A percentile compares a stretch with the other conserved stretches of the same genome.
These are phyloP conservation scores for Petrocephalus microphthalmus DNA, from an alignment of 2,113 vertebrate genomes.

Conservation along the genomic window DNA sequence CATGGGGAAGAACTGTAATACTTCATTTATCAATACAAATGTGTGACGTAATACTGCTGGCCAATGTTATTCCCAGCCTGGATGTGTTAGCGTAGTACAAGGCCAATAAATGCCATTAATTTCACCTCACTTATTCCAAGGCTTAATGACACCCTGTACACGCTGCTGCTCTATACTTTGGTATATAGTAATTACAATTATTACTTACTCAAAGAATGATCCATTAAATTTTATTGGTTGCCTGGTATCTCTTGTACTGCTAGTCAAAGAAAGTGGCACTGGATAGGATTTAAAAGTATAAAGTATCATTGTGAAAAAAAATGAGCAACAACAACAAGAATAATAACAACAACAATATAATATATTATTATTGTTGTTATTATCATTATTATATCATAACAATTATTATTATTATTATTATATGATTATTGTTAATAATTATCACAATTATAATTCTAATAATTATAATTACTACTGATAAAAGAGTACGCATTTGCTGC, in stretches of 20 bases:
- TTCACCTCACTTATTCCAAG: neutral
- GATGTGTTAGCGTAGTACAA: neutral
- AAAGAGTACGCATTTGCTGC: neutral
- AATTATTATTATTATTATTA: neutral
- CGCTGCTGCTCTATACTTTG: neutral
- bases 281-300: neutral
- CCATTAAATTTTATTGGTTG: neutral
- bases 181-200: slow-evolving; percentile 7
- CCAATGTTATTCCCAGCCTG: neutral
- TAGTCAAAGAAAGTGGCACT: neutral
- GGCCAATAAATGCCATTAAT: slow-evolving; percentile 7
- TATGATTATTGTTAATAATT: neutral
- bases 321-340: neutral
- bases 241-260: neutral
- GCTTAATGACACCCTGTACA: neutral
- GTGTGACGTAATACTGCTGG: neutral
- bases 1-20: neutral
- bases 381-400: too few relatives aligned
- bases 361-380: too few relatives aligned
- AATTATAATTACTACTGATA: neutral
- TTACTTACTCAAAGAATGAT: slow-evolving; percentile 4
- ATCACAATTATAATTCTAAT: neutral
- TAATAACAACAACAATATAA: too few relatives aligned
- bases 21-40: neutral
- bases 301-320: neutral